Evolutionary conservation across 1,140 invertebrate genomes (phyloP).

Genomic region (Acromyrmex charruanus): DNA sequence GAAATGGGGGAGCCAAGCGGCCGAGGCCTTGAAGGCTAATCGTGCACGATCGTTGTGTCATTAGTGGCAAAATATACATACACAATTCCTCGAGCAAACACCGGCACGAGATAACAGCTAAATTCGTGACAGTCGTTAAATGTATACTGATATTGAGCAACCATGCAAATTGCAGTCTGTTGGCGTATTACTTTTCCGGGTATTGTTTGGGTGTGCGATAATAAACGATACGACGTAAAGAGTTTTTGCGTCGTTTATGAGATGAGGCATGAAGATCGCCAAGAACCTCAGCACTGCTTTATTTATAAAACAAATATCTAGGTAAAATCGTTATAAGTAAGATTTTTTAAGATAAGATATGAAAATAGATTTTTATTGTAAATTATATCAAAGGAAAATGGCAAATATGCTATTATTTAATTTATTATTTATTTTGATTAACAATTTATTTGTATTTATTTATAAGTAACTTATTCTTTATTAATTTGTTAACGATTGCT

Average conservation of each 20-base stretch:
- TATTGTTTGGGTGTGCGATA: neutral
- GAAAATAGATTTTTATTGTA: neutral
- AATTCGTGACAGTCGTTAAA: conserved; percentile 29
- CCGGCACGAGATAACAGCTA: conserved; percentile 27
- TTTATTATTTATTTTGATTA: neutral
- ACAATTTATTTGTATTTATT: neutral
- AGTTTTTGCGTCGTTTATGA: neutral
- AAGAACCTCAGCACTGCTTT: neutral
- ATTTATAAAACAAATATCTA: neutral
- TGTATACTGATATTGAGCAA: conserved; percentile 43
- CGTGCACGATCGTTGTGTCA: conserved; percentile 53
- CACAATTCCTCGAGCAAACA: conserved; percentile 43
- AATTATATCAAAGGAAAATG: neutral
- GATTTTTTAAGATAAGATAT: neutral
- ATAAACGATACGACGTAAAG: neutral
- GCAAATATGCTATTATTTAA: neutral
- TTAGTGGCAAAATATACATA: conserved; percentile 53
- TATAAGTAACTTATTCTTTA: neutral
- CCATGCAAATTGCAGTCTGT: conserved; percentile 37
- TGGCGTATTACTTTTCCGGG: conserved; percentile 26
- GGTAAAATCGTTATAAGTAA: neutral
- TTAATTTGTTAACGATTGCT: neutral
- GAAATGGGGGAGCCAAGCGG: conserved; percentile 51
- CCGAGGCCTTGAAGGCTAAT: conserved; percentile 75
- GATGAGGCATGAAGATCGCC: neutral